Percentiles rank a stretch among this genome's conserved stretches.
Evolutionary conservation across 2,797 vertebrate genomes (phyloP).

Genomic region (Antennarius maculatus): DNA sequence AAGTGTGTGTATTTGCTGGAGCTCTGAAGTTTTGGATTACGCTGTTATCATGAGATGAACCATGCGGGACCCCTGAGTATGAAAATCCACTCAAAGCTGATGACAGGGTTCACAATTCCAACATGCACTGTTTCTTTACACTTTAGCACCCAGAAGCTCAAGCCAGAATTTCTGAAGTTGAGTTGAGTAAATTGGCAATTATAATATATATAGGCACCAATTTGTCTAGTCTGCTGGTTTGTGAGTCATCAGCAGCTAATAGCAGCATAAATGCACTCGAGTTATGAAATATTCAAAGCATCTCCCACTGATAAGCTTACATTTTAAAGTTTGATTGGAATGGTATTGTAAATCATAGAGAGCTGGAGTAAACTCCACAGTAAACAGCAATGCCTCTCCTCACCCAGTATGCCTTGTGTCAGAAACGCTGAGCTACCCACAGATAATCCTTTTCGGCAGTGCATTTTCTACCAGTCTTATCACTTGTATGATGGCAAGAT

Average conservation of each 20-base stretch:
- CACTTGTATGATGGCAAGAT: slow-evolving; percentile 73
- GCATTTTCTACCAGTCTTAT: slow-evolving; percentile 73
- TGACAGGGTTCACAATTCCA: slow-evolving; percentile 10
- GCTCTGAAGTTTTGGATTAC: slow-evolving; percentile 14
- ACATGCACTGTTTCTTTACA: slow-evolving; percentile 13
- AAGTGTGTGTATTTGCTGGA: background rate
- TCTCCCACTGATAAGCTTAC: slow-evolving; percentile 46
- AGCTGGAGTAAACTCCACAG: slow-evolving; percentile 40
- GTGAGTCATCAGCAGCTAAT: slow-evolving; percentile 57
- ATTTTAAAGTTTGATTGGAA: slow-evolving; percentile 21
- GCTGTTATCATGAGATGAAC: slow-evolving; percentile 20
- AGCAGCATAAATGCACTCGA: slow-evolving; percentile 50
- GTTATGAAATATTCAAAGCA: slow-evolving; percentile 60
- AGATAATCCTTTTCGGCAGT: slow-evolving; percentile 77
- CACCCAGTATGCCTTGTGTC: slow-evolving; percentile 68
- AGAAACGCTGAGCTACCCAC: slow-evolving; percentile 69
- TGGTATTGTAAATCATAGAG: slow-evolving; percentile 30
- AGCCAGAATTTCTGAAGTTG: slow-evolving; percentile 35
- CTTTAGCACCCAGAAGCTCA: slow-evolving; percentile 3
- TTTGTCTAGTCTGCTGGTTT: slow-evolving; percentile 38
- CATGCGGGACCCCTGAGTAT: background rate
- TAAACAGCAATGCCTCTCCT: slow-evolving; percentile 57
- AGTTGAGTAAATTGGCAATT: slow-evolving; percentile 54
- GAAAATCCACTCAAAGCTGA: slow-evolving; percentile 1
- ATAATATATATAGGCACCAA: slow-evolving; percentile 23